Evolutionary conservation across 2,113 vertebrate species (phyloP).

Genomic region (Chloroceryle aenea): DNA sequence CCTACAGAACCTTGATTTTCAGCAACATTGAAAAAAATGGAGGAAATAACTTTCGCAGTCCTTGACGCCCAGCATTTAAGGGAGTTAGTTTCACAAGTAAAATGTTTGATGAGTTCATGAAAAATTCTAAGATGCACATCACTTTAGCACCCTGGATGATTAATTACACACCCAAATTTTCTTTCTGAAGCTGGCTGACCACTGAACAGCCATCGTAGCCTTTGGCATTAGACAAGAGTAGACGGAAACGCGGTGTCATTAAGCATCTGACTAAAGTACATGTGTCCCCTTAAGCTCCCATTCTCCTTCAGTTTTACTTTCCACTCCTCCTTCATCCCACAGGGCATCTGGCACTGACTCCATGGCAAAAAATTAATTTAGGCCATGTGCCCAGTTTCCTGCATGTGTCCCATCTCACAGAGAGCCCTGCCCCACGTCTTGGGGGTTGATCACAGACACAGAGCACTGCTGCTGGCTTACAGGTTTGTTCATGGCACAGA

Average conservation of each 20-base stretch:
- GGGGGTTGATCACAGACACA: not conserved
- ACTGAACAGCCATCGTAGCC: not conserved
- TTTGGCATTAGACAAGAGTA: not conserved
- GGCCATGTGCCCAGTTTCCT: not conserved
- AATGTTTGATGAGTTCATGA: not conserved
- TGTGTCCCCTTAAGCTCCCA: not conserved
- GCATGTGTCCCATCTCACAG: accelerated
- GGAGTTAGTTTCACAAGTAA: not conserved
- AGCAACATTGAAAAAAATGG: not conserved
- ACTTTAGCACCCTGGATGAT: not conserved
- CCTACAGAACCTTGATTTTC: not conserved
- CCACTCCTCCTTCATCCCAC: not conserved
- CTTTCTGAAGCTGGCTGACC: not conserved
- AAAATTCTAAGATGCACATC: not conserved
- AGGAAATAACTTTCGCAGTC: not conserved
- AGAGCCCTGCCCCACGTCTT: not conserved
- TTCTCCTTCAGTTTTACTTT: not conserved
- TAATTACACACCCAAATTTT: not conserved
- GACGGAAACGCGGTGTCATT: not conserved
- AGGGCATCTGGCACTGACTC: not conserved
- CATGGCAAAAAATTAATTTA: not conserved
- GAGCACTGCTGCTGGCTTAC: not conserved
- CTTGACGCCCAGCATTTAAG: not conserved
- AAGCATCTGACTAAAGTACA: not conserved
- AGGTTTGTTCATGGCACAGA: not conserved